Percentiles rank a stretch among this genome's conserved stretches.
phyloP scores from a whole-genome alignment of 2,888 invertebrate genomes.

The Mycalesis mineus region DNA sequence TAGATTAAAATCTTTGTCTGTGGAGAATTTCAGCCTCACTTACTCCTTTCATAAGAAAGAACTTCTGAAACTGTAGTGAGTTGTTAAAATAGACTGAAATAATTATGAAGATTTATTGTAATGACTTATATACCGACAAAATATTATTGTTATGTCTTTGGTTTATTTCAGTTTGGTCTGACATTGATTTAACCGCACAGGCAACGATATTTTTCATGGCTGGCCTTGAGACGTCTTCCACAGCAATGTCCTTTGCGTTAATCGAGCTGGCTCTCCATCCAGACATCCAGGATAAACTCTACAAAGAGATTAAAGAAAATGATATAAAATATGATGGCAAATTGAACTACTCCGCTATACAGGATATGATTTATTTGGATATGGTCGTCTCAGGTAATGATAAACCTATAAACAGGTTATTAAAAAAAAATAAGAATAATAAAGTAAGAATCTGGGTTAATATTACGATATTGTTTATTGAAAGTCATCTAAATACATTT shows the following conservation, averaged over 20 bases:
- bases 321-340: constrained; percentile 46
- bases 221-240: constrained; percentile 63
- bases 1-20: too few species aligned
- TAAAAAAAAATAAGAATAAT: too few species aligned
- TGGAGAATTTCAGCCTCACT: too few species aligned
- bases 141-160: background rate
- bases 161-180: constrained; percentile 36
- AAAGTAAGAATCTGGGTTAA: too few species aligned
- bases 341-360: constrained; percentile 60
- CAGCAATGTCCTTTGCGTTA: constrained; percentile 59
- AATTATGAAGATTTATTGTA: too few species aligned
- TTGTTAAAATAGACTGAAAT: too few species aligned
- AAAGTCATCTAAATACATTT: too few species aligned
- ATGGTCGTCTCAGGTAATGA: constrained; percentile 69
- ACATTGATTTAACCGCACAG: constrained; percentile 54
- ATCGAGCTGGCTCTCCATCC: constrained; percentile 75
- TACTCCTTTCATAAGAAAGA: too few species aligned
- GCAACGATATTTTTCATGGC: constrained; percentile 69
- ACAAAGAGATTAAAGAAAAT: constrained; percentile 66
- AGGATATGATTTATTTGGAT: constrained; percentile 75
- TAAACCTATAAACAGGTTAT: too few species aligned
- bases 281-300: constrained; percentile 70
- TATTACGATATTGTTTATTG: too few species aligned
- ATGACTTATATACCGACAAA: too few species aligned
- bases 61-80: too few species aligned